Base-by-base conservation (phyloP, 2,113 vertebrate genomes). In the Catharus fuscescens region DNA sequence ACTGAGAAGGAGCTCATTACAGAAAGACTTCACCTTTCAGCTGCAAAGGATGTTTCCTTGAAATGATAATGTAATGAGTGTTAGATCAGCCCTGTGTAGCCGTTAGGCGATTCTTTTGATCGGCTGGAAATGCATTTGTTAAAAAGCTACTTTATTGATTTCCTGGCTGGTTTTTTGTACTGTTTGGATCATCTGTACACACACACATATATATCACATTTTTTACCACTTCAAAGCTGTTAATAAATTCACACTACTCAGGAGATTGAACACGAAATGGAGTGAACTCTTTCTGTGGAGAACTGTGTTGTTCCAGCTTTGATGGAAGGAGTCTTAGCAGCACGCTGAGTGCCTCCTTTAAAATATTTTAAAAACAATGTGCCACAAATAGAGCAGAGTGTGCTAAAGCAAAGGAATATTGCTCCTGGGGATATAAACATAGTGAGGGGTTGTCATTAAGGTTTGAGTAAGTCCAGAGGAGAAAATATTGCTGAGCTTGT, bases 61-160 rank as follows among this genome's bases (percentile, higher is more conserved):
- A 97, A 97, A 96, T 89, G 94, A 93, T 94, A 95, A 96, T 91
- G 90, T 89, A 77, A 91, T 94, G 95, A 93, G 77, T 42, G 86
- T 97, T 93, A 97, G 97, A 97, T 97, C 93, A 93, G 79, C 66
- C 8, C 2, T 50, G 5, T 94, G 96, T 97, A 95, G 96, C 98
- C 77, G 88, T 92, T 87, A 90, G 93, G 96, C 95, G 84, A 52
- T 86, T 90, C 87, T 96, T 98, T 97, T 98, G 97, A 98, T 98
- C 97, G 52, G 67, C 64, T 92, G 54, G 11, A 92, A 92, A 96
- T 94, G 95, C 92, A 90, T 97, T 97, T 98, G 97, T 97, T 97
- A 97, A 97, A 97, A 96, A 93, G 94, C 91, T 18, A 11, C 94
- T 95, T 97, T 97, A 97, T 97, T 98, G 97, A 97, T 97, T 97